These are phyloP conservation scores for Diadumene lineata DNA, from an alignment of 92 coral and sea anemone species.

Conservation along the genomic window DNA sequence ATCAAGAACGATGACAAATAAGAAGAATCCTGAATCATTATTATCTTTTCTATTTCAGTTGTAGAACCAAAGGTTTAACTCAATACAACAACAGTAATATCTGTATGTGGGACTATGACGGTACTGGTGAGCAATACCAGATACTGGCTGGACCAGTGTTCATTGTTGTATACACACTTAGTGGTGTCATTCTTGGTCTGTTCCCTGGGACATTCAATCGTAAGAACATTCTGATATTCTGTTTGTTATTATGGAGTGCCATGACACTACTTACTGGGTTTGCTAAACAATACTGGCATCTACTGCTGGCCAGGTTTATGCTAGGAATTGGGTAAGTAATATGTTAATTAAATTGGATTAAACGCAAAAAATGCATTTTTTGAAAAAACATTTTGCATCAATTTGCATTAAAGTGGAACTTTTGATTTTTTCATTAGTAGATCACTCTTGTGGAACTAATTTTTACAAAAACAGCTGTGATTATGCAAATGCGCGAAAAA, in stretches of 20 bases:
- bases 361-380: too few relatives aligned
- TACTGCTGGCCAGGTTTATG: conserved; percentile 81
- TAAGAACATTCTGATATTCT: conserved; percentile 73
- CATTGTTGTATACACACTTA: conserved; percentile 86
- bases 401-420: too few relatives aligned
- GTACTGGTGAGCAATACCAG: conserved; percentile 91
- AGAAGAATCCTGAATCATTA: too few relatives aligned
- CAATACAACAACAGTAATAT: conserved; percentile 35
- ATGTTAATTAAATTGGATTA: not conserved
- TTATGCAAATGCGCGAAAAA: too few relatives aligned
- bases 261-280: conserved; percentile 94
- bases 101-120: conserved; percentile 94
- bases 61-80: conserved; percentile 39
- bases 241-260: conserved; percentile 86
- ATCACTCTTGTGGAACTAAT: too few relatives aligned
- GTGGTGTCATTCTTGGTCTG: conserved; percentile 92
- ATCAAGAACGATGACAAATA: too few relatives aligned
- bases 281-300: conserved; percentile 92
- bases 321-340: conserved; percentile 91
- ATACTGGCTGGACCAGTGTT: conserved; percentile 95
- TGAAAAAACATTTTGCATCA: too few relatives aligned
- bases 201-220: conserved; percentile 83
- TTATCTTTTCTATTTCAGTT: too few relatives aligned
- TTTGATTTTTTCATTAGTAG: too few relatives aligned
- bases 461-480: too few relatives aligned